Conservation (phyloP, 1,140 invertebrate species). For the Augochlora pura region DNA sequence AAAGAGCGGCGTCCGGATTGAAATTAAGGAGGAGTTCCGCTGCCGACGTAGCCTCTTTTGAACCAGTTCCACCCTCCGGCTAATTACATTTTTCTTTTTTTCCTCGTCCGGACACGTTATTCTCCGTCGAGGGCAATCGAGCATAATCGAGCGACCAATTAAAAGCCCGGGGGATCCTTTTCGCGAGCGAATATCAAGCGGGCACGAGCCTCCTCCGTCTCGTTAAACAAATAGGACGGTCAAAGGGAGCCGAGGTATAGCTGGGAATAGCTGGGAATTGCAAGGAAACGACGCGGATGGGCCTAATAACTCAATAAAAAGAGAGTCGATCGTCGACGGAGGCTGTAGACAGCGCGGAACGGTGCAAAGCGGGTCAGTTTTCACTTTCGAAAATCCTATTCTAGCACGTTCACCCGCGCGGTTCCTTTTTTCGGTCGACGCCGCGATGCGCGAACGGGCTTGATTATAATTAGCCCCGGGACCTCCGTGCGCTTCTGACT, state of each 20-base stretch:
- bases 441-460: too few relatives aligned
- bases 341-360: background rate
- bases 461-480: too few relatives aligned
- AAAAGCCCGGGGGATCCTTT: conserved; percentile 6
- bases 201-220: background rate
- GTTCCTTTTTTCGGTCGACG: background rate
- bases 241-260: conserved; percentile 1
- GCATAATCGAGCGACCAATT: conserved; percentile 25
- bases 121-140: background rate
- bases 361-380: background rate
- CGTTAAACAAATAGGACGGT: conserved; percentile 42
- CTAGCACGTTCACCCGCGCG: background rate
- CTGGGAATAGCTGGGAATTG: conserved; percentile 6
- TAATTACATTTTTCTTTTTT: background rate
- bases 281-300: conserved; percentile 19
- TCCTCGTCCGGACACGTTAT: too few relatives aligned
- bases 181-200: background rate
- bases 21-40: background rate
- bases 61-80: too few relatives aligned
- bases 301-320: conserved; percentile 31
- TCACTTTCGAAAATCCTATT: background rate
- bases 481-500: too few relatives aligned
- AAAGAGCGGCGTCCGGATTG: background rate
- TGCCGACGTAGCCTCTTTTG: background rate
- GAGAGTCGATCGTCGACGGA: background rate